A percentile compares a stretch with the other conserved stretches of the same genome.
Evolutionary conservation across 2,888 invertebrate genomes (phyloP).

Genomic region (Matsumyia berberina): DNA sequence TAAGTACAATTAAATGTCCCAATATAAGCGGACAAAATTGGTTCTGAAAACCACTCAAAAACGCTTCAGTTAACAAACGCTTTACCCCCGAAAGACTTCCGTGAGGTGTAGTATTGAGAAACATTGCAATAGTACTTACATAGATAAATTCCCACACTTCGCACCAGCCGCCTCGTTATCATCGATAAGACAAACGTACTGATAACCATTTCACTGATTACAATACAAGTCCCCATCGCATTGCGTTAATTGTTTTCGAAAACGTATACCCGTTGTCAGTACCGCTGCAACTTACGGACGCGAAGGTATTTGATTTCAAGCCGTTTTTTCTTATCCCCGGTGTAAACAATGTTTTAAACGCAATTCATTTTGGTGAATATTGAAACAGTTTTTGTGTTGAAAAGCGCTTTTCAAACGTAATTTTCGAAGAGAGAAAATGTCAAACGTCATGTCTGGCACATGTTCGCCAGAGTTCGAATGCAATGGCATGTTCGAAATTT

Average conservation of each 20-base stretch:
- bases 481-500: neutral
- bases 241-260: conserved; percentile 51
- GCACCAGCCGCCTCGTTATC: conserved; percentile 36
- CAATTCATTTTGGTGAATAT: neutral
- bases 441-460: neutral
- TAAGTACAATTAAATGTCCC: too few relatives aligned
- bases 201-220: conserved; percentile 63
- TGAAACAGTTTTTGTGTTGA: neutral
- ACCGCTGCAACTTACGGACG: conserved; percentile 20
- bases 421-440: neutral
- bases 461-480: neutral
- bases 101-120: conserved; percentile 12
- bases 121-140: neutral
- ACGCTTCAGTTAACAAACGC: neutral
- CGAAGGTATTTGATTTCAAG: conserved; percentile 17
- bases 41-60: neutral
- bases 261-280: conserved; percentile 26
- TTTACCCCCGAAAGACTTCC: neutral
- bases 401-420: too few relatives aligned
- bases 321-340: neutral
- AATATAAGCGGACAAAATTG: neutral
- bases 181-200: conserved; percentile 47
- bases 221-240: conserved; percentile 24
- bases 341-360: conserved; percentile 15
- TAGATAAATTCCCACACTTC: conserved; percentile 37